Base-by-base conservation (phyloP, 1,140 invertebrate genomes). In the Copidosoma floridanum region DNA sequence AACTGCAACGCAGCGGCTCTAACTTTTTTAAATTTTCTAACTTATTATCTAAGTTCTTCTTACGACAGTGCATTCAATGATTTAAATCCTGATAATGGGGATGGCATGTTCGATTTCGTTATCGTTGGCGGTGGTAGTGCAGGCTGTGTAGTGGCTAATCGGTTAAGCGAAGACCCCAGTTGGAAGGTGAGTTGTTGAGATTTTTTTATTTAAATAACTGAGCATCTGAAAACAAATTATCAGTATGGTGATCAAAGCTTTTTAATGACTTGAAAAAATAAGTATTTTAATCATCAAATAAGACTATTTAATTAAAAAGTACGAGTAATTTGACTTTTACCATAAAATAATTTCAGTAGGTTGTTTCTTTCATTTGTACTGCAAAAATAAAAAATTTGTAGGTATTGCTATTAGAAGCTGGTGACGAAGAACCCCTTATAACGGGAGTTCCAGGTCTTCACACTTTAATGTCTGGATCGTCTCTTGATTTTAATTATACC, bases 381-480 rank as follows among this genome's bases (percentile, higher is more conserved):
- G n/a, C n/a, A n/a, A 1, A 5, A 51, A 27, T 3, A 3, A 35
- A 52, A 43, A 40, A 43, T 37, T 53, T 53, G 3, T 26, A 53
- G 44, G 24, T 48, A 16, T 23, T 50, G 11, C 26, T 58, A 11
- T 12, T 59, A 6, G 59, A 61, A 56, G 20, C 11, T 2, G 59
- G 59, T 14, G 52, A 61, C n/a, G 59, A 61, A 35, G 59, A 61
- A 27, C 59, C 59, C 2, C 14, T 50, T 2, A 14, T 61, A 2
- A 26, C 52, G 3, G 38, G 24, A 26, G 46, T 50, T 3, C 59
- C 59, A 0, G 52, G 59, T 27, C 41, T 74, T 8, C 77, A 7
- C 12, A 20, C 32, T 20, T 12, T 59, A 5, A 26, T 44, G 10
- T n/a, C 16, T 2, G 6, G 21, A 6, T 40, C 26, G 29, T 37